Evolutionary conservation across 1,140 invertebrate genomes (phyloP), one percentile per base, ranked within the genome.

Genomic region (Macrotrachela quadricornifera): DNA sequence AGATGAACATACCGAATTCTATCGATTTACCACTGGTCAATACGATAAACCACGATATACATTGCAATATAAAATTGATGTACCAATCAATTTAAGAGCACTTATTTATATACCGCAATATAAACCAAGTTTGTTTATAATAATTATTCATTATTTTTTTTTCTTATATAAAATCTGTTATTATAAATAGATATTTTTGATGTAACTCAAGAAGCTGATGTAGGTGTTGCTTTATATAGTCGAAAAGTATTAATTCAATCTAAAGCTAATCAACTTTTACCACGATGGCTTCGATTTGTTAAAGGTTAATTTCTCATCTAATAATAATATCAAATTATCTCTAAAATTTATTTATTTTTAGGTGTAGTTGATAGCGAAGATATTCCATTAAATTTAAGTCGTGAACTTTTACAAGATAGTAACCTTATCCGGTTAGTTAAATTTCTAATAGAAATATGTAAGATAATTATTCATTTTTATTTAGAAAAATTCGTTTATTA

Each of bases 311-410:
- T 30, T n/a, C n/a, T n/a, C n/a, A n/a, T n/a, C n/a, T n/a, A n/a
- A 53, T 63, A 13, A 30, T 30, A n/a, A n/a, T 30, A 30, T 60
- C 64, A 50, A 60, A 63, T 49, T 49, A 48, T 46, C 10, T 50
- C 13, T 46, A 59, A 21, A 30, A 48, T 51, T n/a, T 43, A 21
- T 18, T 54, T 50, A 41, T 58, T 36, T 51, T 49, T 63, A 79
- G 80, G 90, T 65, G 87, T 95, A 21, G 85, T 95, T 10, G 90
- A 95, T 72, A 91, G 85, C 9, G 90, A 95, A 74, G 90, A 96
- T 64, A 94, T 96, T 74, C 91, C 90, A 11, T 73, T 96, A 16
- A 95, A 96, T 77, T 74, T 96, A 43, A 92, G 86, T 62, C 74
- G 91, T 64, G 91, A 96, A 70, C 72, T 96, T 42, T 71, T 96